Conservation (phyloP, 2,113 vertebrate genomes). For the Anser cygnoides region DNA sequence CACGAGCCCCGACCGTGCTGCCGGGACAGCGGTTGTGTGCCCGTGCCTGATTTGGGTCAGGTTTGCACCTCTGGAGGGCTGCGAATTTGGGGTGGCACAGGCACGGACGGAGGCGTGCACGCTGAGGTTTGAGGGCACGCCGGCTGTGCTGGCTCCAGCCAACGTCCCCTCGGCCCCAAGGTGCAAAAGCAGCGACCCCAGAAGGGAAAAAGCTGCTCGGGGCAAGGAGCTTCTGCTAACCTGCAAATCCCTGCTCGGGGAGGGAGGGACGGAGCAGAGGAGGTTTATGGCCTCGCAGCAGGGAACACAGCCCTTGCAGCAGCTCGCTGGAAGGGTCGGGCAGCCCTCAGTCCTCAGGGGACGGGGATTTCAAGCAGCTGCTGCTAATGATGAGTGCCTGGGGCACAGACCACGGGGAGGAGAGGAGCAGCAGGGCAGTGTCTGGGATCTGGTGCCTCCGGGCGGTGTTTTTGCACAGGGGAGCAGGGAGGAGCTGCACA, state of each 20-base stretch:
- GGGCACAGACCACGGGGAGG: neutral
- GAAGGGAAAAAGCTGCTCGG: neutral
- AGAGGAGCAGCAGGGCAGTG: neutral
- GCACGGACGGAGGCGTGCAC: neutral
- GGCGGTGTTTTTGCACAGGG: neutral
- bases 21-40: neutral
- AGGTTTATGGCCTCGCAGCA: neutral
- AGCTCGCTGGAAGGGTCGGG: neutral
- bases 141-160: neutral
- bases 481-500: neutral
- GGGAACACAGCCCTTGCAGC: neutral
- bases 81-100: neutral
- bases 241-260: neutral
- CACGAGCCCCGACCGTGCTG: accelerated
- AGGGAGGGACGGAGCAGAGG: neutral
- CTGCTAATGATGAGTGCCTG: conserved; percentile 7
- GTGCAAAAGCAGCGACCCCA: neutral
- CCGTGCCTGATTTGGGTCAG: accelerated
- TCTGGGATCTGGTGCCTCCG: neutral
- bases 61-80: neutral
- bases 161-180: neutral
- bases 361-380: conserved; percentile 44
- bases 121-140: neutral
- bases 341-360: neutral
- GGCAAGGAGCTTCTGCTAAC: neutral